Evolutionary conservation across 2,888 invertebrate species (phyloP).

Genomic region (Aleiodes leptofemur): DNA sequence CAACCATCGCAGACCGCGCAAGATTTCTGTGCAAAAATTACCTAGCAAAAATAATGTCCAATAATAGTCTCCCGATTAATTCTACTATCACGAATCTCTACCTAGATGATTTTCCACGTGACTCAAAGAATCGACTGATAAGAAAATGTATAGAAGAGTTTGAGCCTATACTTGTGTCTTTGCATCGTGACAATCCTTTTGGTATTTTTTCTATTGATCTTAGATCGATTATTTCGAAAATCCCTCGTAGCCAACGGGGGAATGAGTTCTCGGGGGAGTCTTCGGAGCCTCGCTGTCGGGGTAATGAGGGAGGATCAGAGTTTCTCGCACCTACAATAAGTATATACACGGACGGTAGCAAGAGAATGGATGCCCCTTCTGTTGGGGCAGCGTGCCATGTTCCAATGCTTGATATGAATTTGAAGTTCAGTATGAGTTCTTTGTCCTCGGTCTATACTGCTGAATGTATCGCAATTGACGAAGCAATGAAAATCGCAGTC

Average conservation of each 20-base stretch:
- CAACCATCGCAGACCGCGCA: too few species aligned
- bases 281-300: too few species aligned
- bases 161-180: background rate
- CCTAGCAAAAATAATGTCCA: background rate
- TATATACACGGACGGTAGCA: conserved; percentile 11
- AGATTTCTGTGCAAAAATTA: background rate
- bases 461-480: too few species aligned
- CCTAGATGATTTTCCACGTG: background rate
- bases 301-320: background rate
- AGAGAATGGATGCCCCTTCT: background rate
- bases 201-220: background rate
- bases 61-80: background rate
- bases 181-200: background rate
- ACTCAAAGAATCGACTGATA: background rate
- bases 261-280: too few species aligned
- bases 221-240: background rate
- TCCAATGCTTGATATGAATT: background rate
- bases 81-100: background rate
- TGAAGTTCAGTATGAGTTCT: too few species aligned
- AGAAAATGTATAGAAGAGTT: background rate
- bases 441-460: too few species aligned
- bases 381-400: conserved; percentile 11
- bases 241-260: too few species aligned
- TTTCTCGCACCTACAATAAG: background rate
- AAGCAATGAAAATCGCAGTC: too few species aligned